Evolutionary conservation across 1,140 invertebrate species (phyloP), one percentile per base, ranked within the genome.

Genomic region (Brachionus rubens): DNA sequence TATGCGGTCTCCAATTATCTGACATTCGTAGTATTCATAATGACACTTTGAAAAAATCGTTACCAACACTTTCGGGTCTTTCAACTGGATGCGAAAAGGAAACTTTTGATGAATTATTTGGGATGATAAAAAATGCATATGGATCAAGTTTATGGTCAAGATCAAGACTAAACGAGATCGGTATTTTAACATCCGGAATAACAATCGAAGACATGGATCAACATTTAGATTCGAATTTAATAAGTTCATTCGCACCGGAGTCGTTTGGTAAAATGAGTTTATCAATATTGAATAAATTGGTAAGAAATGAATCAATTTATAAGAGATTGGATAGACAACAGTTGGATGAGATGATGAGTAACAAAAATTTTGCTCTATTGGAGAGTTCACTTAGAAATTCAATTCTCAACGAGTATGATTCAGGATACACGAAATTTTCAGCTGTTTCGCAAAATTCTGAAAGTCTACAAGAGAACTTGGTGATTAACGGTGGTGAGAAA

Each of bases 241-340:
- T 52, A 21, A 52, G 50, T 52, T 52, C 50, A 26, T 52, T 52
- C 28, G 28, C 28, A 52, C 16, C 50, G 21, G 50, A 52, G 19
- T 52, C 50, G 2, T 52, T 52, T 52, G 21, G 28, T 26, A 52
- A 52, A 52, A 52, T 52, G 24, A 2, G 28, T 21, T 26, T 52
- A 21, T 21, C 24, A 26, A 26, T 21, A 0, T 10, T 52, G 9
- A 52, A 52, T 2, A 52, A 52, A 26, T 26, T 52, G 24, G 50
- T 26, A 52, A 21, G 28, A 52, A 52, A 21, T 9, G 28, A 52
- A 52, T 9, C 24, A 52, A 28, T 52, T 28, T 52, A 52, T 52
- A 21, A 52, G 50, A 52, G 24, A 26, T 52, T 52, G 50, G 50
- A 52, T 9, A 52, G 50, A 52, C 50, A 52, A 52, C 50, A 52